Percentiles rank a stretch among this genome's conserved stretches.
These are phyloP conservation scores for Trinorchestia longiramus DNA, from an alignment of 1,140 invertebrate species.

Conservation along the genomic window DNA sequence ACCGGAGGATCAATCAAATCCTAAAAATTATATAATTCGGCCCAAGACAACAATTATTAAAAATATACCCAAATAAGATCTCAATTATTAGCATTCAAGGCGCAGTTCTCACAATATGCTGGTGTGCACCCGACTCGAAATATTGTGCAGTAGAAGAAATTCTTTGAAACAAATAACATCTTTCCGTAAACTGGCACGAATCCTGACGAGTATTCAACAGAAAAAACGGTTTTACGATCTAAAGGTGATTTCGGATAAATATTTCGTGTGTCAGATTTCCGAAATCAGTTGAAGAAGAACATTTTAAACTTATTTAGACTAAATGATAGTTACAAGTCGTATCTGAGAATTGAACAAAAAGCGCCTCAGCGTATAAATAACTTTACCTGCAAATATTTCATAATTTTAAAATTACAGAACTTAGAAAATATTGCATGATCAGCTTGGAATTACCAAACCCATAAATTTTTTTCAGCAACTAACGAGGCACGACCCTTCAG, in stretches of 20 bases:
- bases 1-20: too few species aligned
- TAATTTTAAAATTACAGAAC: neutral
- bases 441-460: neutral
- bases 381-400: neutral
- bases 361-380: neutral
- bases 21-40: too few species aligned
- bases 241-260: neutral
- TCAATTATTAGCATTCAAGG: too few species aligned
- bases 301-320: neutral
- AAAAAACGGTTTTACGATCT: neutral
- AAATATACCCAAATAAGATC: too few species aligned
- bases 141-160: too few species aligned
- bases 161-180: too few species aligned
- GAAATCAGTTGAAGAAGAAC: neutral
- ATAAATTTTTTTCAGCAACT: neutral
- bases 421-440: neutral
- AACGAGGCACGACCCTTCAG: neutral
- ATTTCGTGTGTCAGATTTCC: too few species aligned
- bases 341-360: neutral
- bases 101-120: too few species aligned
- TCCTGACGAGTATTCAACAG: neutral
- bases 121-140: too few species aligned
- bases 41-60: too few species aligned
- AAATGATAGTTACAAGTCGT: neutral
- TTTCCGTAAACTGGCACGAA: neutral